Evolutionary conservation across 2,113 vertebrate species (phyloP), one percentile per base, ranked within the genome.

Genomic region (Cnemophilus loriae): DNA sequence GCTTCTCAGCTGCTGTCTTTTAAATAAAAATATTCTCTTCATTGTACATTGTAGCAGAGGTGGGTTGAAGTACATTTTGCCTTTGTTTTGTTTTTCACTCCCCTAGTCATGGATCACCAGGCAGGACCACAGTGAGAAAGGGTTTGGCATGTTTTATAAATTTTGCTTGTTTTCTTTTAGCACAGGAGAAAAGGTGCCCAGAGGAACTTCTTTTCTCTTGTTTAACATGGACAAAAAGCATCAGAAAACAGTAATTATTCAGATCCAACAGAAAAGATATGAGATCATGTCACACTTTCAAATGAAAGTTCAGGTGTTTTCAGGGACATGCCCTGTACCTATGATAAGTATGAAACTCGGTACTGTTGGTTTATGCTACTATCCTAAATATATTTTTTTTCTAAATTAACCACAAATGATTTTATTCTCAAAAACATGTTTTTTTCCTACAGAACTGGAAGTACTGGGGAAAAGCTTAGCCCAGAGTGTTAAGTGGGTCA

Each of bases 11-110:
- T 97, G 89, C 96, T 96, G 67, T 83, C 94, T 96, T 97, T 95
- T 88, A 95, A 97, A 97, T 87, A 96, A 97, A 97, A 97, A 94
- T 95, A 96, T 86, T 95, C 93, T 91, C 94, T 91, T 95, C 85
- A 28, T 89, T 96, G 88, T 94, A 84, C 57, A 33, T 41, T 41
- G 35, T 87, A 75, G 95, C 75, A 83, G 69, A 88, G 80, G 91
- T 84, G 98, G 79, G 82, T 32, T 94, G 65, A 96, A 93, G 86
- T 89, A 87, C 18, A 44, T 96, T 96, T 91, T 23, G 13, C 86
- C 65, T 95, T 87, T 86, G 77, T 88, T 97, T 86, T 97, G 52
- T 92, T 97, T 97, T 97, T 96, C 75, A 86, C 87, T 88, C 85
- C 68, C 69, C 84, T 70, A 97, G 90, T 87, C 16, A 42, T 64